Conservation (phyloP, 2,113 vertebrate genomes). For the Periophthalmus modestus region DNA sequence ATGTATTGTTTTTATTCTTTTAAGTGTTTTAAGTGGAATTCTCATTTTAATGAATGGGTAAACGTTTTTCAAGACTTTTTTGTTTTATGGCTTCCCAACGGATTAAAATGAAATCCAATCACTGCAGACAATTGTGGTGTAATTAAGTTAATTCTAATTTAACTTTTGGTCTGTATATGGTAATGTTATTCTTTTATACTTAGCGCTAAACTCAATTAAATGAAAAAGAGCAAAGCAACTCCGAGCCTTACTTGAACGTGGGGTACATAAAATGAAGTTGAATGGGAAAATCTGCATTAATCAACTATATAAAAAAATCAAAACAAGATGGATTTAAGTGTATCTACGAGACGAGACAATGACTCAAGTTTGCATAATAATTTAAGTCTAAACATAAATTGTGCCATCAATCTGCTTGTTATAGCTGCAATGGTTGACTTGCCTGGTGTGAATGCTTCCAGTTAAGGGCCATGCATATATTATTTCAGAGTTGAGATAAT, state of each 20-base stretch:
- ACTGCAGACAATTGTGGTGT: constrained; percentile 58
- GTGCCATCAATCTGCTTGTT: constrained; percentile 58
- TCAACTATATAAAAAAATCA: constrained; percentile 13
- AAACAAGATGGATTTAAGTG: constrained; percentile 11
- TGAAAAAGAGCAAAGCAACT: constrained; percentile 24
- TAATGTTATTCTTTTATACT: constrained; percentile 59
- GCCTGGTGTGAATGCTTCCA: constrained; percentile 46
- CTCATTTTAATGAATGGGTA: constrained; percentile 19
- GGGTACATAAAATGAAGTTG: constrained; percentile 12
- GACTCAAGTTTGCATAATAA: constrained; percentile 58
- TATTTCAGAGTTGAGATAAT: constrained; percentile 81
- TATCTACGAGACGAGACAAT: constrained; percentile 14
- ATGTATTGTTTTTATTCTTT: constrained; percentile 4
- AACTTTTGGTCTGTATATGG: constrained; percentile 57
- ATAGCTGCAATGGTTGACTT: constrained; percentile 52
- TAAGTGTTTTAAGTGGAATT: constrained; percentile 18
- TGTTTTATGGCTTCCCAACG: constrained; percentile 36
- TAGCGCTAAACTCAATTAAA: constrained; percentile 54
- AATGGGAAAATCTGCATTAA: constrained; percentile 32
- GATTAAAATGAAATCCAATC: constrained; percentile 61
- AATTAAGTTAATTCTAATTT: constrained; percentile 69
- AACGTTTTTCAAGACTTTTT: constrained; percentile 25
- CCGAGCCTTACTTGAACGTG: constrained; percentile 2
- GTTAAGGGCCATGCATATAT: constrained; percentile 75
- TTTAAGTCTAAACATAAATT: constrained; percentile 64